These are phyloP conservation scores for Megalurothrips usitatus DNA, from an alignment of 2,888 invertebrate genomes.

Conservation along the genomic window DNA sequence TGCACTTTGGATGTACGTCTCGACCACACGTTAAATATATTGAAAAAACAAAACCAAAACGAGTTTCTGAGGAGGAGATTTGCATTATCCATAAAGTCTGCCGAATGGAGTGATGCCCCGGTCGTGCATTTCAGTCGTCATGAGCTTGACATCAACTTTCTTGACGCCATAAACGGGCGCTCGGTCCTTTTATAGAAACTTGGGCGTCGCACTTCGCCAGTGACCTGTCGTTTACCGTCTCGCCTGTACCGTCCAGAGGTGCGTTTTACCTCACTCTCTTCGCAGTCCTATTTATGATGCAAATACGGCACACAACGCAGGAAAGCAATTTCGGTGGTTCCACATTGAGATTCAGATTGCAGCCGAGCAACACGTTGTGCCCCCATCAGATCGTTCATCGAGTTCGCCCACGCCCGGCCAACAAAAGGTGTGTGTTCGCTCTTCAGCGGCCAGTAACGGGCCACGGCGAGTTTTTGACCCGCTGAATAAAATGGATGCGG, in stretches of 20 bases:
- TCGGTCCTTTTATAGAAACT: neutral
- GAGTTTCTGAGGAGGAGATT: no score
- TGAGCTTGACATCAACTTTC: neutral
- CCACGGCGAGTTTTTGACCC: neutral
- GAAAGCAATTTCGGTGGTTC: neutral
- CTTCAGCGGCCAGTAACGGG: neutral
- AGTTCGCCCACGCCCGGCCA: neutral
- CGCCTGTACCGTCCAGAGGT: neutral
- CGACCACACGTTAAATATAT: no score
- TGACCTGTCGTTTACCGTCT: neutral
- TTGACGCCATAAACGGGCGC: neutral
- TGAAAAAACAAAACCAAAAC: no score
- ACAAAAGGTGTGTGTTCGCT: neutral
- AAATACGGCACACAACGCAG: neutral
- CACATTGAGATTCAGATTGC: conserved; percentile 11
- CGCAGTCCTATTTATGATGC: neutral
- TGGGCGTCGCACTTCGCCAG: neutral
- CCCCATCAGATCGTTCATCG: neutral
- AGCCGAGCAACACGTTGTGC: neutral
- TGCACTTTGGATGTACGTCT: no score
- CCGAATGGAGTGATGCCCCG: no score
- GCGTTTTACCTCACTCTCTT: neutral
- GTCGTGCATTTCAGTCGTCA: neutral
- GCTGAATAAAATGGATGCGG: neutral
- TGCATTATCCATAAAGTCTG: no score